Base-by-base conservation (phyloP, 2,888 invertebrate genomes). In the Xestia xanthographa region DNA sequence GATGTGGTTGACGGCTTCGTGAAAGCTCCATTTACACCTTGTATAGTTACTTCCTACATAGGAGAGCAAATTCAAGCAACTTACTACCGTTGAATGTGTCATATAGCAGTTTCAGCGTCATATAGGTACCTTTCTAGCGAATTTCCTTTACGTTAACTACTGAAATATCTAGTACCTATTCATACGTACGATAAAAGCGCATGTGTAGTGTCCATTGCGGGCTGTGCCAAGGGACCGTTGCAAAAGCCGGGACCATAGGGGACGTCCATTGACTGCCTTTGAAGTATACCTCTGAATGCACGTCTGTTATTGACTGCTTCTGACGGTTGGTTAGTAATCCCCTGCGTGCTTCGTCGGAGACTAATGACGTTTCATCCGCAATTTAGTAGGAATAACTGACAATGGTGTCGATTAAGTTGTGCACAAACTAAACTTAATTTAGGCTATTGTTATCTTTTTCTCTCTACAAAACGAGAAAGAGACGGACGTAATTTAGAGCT, bases 241-340 rank as follows among this genome's bases (percentile, higher is more conserved):
- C 62, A 75, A 77, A 75, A 79, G 77, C 80, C 56, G 12, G 14
- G 60, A 22, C 53, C 77, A 60, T 77, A 66, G 53, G 77, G 75
- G 83, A 83, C 72, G 48, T 72, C 58, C 71, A 66, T 53, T 48
- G 63, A 34, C 53, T 50, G 50, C 69, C 79, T 85, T 80, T 83
- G 87, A 75, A 62, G 75, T 83, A 66, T 77, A 45, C 43, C 79
- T 41, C 73, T 72, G 74, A 82, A 81, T 70, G 78, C 62, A 56
- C 41, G 65, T 43, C 41, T 72, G 70, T 48, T 68, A 50, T 58
- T 76, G 62, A 75, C 43, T 71, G 65, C 29, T 45, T 82, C 43
- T 77, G 66, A 58, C 22, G 41, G 66, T 58, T 48, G 43, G 56
- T 71, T 68, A 50, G 26, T 66, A 66, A 71, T 79, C 83, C 75